Evolutionary conservation across 2,797 vertebrate genomes (phyloP).

Genomic region (Cuniculus paca): DNA sequence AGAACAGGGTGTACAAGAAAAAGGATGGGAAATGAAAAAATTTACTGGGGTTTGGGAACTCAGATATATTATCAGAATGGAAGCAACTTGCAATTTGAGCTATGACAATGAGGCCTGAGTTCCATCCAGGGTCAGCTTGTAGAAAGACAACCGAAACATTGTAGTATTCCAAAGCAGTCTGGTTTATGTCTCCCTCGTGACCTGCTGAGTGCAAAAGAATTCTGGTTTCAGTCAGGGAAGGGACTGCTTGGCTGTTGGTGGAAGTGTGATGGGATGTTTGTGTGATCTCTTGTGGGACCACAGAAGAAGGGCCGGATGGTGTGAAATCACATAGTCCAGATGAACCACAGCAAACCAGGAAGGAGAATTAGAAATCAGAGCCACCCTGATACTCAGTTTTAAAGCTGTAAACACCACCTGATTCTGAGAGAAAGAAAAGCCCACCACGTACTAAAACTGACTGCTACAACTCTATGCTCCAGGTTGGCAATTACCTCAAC

Average conservation of each 20-base stretch:
- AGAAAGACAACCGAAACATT: not conserved
- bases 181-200: not conserved
- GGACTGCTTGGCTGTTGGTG: not conserved
- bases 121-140: not conserved
- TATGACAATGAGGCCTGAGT: not conserved
- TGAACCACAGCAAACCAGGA: not conserved
- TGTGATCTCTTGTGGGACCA: not conserved
- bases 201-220: not conserved
- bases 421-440: conserved; percentile 14
- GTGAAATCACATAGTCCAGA: not conserved
- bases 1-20: not conserved
- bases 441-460: not conserved
- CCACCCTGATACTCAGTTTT: not conserved
- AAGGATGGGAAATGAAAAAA: not conserved
- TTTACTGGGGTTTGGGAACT: not conserved
- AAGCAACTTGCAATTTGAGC: not conserved
- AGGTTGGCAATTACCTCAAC: not conserved
- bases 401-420: not conserved
- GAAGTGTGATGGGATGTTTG: not conserved
- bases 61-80: not conserved
- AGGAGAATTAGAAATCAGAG: not conserved
- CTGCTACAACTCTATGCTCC: not conserved
- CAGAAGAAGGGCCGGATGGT: not conserved
- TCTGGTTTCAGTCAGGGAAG: not conserved
- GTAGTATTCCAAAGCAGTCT: not conserved